A percentile compares a stretch with the other conserved stretches of the same genome.
These are phyloP conservation scores for Neoniphon sammara DNA, from an alignment of 2,797 vertebrate genomes.

Conservation along the genomic window DNA sequence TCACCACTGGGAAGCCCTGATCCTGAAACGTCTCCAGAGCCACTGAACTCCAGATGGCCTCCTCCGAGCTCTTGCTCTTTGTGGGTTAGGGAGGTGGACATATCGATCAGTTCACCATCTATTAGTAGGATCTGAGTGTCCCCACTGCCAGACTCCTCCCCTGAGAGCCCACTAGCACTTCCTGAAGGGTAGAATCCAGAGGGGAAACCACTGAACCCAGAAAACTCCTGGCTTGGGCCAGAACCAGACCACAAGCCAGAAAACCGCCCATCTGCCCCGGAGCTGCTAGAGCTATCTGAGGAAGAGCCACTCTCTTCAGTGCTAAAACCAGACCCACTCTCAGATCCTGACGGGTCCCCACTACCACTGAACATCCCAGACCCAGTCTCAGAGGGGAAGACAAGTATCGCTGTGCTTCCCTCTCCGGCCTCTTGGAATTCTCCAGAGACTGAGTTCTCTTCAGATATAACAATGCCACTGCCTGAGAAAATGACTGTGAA, in stretches of 20 bases:
- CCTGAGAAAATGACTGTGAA: conserved; percentile 71
- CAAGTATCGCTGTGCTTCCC: conserved; percentile 71
- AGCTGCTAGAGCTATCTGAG: conserved; percentile 55
- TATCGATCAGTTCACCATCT: conserved; percentile 63
- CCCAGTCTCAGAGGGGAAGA: conserved; percentile 55
- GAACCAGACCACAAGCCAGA: conserved; percentile 69
- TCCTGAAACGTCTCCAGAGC: conserved; percentile 65
- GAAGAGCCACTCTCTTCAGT: conserved; percentile 64
- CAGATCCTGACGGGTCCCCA: conserved; percentile 63
- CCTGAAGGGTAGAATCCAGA: conserved; percentile 78
- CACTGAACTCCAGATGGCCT: conserved; percentile 66
- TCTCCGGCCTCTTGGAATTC: conserved; percentile 75
- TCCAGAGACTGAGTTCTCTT: conserved; percentile 68
- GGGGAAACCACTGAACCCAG: conserved; percentile 81
- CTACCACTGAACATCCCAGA: conserved; percentile 78
- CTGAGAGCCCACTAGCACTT: conserved; percentile 70
- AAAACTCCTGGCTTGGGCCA: conserved; percentile 75
- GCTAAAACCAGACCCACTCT: conserved; percentile 58
- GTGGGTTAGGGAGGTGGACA: conserved; percentile 29
- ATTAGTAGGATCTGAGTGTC: conserved; percentile 69
- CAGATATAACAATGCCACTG: conserved; percentile 52
- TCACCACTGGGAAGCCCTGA: conserved; percentile 75
- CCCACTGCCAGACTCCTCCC: conserved; percentile 69
- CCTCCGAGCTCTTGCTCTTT: conserved; percentile 69
- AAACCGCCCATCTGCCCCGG: conserved; percentile 62